Base-by-base conservation (phyloP, 2,797 vertebrate genomes). In the Sciurus vulgaris region DNA sequence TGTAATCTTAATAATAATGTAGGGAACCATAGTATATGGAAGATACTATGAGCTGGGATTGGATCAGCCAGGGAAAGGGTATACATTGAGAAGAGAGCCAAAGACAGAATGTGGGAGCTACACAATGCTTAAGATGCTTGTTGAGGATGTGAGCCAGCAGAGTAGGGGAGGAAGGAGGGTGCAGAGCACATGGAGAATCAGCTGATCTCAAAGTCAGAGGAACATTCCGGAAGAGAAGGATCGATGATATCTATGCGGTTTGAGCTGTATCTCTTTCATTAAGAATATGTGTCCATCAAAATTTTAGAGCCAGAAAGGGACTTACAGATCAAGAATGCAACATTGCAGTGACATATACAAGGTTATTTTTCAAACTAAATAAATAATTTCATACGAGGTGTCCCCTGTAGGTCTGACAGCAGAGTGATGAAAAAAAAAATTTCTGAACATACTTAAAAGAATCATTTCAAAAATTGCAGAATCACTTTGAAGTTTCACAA, bases 391-490 rank as follows among this genome's bases (percentile, higher is more conserved):
- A 30, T 41, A 81, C 10, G 18, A 56, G 24, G 47, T 49, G 30
- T 15, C 14, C 81, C 41, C 85, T 67, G 18, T 59, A 61, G 81
- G 10, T 44, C 61, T 78, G 41, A 90, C 24, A 69, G 28, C 61
- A 73, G 56, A 95, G 49, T 41, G 18, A 51, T 41, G 38, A 49
- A 79, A 83, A 70, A 41, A 78, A 70, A 82, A 90, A 74, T 72
- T 89, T 95, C 59, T 79, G 51, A 84, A 94, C 84, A 44, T 72
- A 76, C 38, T 92, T 65, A 11, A 51, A 94, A 91, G 72, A 41
- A 77, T 54, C 35, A 38, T 69, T 56, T 91, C 38, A 89, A 38
- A 69, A 88, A 51, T 20, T 74, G 3, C 33, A 87, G 47, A 67
- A 81, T 81, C 51, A 33, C 17, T 51, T 84, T 83, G 26, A 95